phyloP scores from a whole-genome alignment of 2,888 invertebrate species.

The Macaria liturata region DNA sequence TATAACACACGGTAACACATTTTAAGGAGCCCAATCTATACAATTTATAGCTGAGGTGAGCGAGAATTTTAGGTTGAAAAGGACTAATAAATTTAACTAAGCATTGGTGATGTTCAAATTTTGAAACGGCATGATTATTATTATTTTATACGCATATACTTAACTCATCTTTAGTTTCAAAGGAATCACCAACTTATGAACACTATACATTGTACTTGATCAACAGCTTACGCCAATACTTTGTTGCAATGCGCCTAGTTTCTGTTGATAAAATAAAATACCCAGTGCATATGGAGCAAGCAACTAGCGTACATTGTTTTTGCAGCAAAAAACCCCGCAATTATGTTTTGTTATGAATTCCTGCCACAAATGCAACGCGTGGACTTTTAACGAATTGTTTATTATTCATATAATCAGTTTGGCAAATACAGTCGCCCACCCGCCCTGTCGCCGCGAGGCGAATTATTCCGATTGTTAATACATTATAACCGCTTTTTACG shows the following conservation, averaged over 20 bases:
- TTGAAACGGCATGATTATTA: too few species aligned
- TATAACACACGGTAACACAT: constrained; percentile 3
- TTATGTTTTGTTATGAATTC: constrained; percentile 3
- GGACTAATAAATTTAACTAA: too few species aligned
- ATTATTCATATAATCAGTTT: constrained; percentile 31
- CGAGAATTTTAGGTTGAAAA: too few species aligned
- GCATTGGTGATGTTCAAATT: too few species aligned
- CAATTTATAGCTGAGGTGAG: neutral
- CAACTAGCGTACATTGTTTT: neutral
- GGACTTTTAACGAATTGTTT: constrained; percentile 30
- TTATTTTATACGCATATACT: too few species aligned
- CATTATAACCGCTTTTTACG: neutral
- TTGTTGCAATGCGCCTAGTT: neutral
- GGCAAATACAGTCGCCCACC: constrained; percentile 17
- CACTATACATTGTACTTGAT: too few species aligned
- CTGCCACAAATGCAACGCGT: constrained; percentile 19
- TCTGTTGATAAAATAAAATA: neutral
- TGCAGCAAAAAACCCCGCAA: constrained; percentile 10
- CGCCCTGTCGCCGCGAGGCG: constrained; percentile 2
- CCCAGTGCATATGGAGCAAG: neutral
- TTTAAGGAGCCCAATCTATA: neutral
- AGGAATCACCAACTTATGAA: too few species aligned
- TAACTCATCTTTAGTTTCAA: too few species aligned
- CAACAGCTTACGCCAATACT: too few species aligned
- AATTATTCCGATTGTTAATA: constrained; percentile 8